Conservation (phyloP, 30 jellyfish, hydroid and myxozoan species). For the Pelagia noctiluca region DNA sequence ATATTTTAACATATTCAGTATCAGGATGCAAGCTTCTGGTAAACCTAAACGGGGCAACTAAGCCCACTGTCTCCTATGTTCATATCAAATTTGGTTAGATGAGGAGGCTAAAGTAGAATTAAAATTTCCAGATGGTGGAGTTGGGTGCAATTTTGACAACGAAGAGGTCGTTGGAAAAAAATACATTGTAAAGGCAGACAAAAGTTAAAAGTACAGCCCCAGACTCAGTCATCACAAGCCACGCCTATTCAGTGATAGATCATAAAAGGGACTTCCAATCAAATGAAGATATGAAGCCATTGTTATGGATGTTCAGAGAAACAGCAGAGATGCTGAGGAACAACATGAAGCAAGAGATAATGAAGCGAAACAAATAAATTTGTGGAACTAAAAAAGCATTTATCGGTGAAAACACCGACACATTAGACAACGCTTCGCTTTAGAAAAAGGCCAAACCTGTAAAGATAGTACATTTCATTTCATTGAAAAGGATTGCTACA, state of each 20-base stretch:
- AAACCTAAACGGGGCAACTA: background rate
- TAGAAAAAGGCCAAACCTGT: background rate
- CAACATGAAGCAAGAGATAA: background rate
- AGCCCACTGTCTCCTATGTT: background rate
- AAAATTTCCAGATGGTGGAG: background rate
- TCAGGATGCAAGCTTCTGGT: background rate
- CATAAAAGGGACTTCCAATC: background rate
- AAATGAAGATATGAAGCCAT: background rate
- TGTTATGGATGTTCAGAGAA: background rate
- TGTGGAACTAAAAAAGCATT: background rate
- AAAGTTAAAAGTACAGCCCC: background rate
- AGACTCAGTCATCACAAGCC: background rate
- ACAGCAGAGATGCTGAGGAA: background rate
- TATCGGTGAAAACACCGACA: background rate
- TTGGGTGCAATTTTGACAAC: background rate
- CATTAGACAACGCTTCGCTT: too few relatives aligned
- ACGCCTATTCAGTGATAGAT: background rate
- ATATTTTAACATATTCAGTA: background rate
- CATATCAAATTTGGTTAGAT: background rate
- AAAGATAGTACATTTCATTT: background rate
- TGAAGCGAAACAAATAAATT: too few relatives aligned
- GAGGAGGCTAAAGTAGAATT: background rate
- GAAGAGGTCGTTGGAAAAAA: background rate
- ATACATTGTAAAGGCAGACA: background rate
- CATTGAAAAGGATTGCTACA: too few relatives aligned